phyloP scores from a whole-genome alignment of 2,797 vertebrate genomes.

The Sebastiscus tertius region DNA sequence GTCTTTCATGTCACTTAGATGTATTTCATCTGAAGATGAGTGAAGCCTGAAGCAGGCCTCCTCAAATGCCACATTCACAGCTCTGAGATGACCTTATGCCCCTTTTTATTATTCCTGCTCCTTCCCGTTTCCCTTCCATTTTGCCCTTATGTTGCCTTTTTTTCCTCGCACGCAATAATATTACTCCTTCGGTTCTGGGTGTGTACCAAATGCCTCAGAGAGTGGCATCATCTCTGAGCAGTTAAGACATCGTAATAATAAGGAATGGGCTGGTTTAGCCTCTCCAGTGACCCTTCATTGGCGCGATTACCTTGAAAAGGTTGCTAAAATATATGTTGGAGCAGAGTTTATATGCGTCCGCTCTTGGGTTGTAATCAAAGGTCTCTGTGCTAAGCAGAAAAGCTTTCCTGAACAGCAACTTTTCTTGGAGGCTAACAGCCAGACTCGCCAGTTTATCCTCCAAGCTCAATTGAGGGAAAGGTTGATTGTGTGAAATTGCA shows the following conservation, averaged over 20 bases:
- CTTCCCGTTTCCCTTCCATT: conserved; percentile 25
- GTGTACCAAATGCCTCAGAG: not conserved
- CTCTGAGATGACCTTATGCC: conserved; percentile 30
- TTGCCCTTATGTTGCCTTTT: conserved; percentile 29
- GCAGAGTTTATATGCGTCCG: not conserved
- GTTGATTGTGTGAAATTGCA: conserved; percentile 50
- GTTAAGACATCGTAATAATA: conserved; percentile 9
- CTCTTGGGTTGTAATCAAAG: conserved; percentile 41
- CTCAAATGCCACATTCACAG: conserved; percentile 56
- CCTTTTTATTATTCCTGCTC: conserved; percentile 29
- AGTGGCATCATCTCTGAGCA: conserved; percentile 5
- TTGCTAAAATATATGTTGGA: conserved; percentile 24
- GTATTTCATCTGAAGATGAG: conserved; percentile 38
- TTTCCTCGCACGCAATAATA: not conserved
- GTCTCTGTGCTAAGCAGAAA: conserved; percentile 19
- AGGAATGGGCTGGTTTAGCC: not conserved
- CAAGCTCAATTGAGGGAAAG: not conserved
- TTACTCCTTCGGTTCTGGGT: not conserved
- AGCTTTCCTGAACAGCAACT: conserved; percentile 18
- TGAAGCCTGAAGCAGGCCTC: conserved; percentile 36
- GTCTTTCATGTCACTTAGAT: conserved; percentile 36
- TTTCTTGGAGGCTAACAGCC: conserved; percentile 6
- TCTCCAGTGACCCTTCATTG: conserved; percentile 10
- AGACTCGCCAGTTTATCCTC: conserved; percentile 15
- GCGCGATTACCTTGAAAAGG: conserved; percentile 6